Evolutionary conservation across 2,797 vertebrate species (phyloP).

Genomic region (Pygocentrus nattereri): DNA sequence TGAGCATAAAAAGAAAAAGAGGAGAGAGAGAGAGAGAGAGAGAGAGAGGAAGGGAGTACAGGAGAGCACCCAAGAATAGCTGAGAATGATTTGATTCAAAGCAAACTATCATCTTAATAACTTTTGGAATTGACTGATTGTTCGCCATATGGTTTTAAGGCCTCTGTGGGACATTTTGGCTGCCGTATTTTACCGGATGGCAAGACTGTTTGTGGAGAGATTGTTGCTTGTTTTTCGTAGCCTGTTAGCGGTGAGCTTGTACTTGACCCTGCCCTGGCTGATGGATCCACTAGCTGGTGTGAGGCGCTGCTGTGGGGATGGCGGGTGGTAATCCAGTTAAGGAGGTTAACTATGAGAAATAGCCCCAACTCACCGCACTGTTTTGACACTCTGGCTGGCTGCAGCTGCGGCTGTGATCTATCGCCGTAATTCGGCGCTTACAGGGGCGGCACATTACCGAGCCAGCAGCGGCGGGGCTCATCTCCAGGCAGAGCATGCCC

Average conservation of each 20-base stretch:
- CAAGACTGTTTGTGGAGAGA: neutral
- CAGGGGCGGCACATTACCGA: constrained; percentile 44
- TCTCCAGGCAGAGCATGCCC: constrained; percentile 37
- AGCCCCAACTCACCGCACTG: constrained; percentile 68
- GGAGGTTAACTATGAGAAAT: constrained; percentile 85
- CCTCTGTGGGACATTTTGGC: neutral
- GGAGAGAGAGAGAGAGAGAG: too few species aligned
- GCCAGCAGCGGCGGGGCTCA: constrained; percentile 44
- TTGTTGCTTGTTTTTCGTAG: constrained; percentile 17
- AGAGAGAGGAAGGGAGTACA: neutral
- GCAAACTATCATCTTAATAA: neutral
- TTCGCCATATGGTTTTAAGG: neutral
- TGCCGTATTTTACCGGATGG: neutral
- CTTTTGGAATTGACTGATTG: neutral
- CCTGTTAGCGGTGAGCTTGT: constrained; percentile 18
- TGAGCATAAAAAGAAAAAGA: too few species aligned
- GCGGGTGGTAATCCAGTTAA: constrained; percentile 81
- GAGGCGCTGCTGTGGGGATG: constrained; percentile 56
- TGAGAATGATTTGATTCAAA: neutral
- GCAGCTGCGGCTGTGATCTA: constrained; percentile 77
- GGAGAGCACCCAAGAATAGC: too few species aligned
- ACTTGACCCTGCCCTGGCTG: constrained; percentile 50
- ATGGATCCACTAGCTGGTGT: constrained; percentile 40
- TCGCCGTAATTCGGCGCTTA: constrained; percentile 74
- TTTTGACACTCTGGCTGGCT: constrained; percentile 77